Evolutionary conservation across 2,113 vertebrate genomes (phyloP), one percentile per base, ranked within the genome.

Genomic region (Probosciger aterrimus): DNA sequence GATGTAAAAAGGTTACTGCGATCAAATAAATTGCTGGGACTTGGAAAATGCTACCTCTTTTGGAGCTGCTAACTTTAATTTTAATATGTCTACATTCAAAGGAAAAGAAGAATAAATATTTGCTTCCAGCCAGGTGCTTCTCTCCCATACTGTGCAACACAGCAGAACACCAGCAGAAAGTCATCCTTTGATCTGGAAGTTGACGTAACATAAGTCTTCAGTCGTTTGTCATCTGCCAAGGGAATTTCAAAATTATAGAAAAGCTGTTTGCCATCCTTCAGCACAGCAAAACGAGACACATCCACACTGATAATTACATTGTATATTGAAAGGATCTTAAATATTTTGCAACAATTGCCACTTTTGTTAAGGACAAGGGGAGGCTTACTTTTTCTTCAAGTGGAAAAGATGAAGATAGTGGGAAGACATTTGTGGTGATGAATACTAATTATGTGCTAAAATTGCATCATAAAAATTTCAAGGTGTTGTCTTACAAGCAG

Each of bases 91-190:
- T 80, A 10, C 65, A 37, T 83, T 94, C 76, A 91, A 92, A 92
- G 64, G 46, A 88, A 84, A 93, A 93, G 25, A 81, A 78, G 80
- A 67, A 83, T 77, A 80, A 92, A 82, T 83, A 73, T 90, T 96
- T 88, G 31, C 59, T 70, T 90, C 49, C 49, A 86, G 18, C 30
- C 53, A 86, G 63, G 41, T 77, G 14, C 19, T 69, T 88, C 50
- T 17, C 39, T 88, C 41, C 59, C n/a, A 28, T 37, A 23, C n/a
- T 22, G 49, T 3, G 46, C 31, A 65, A 62, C 11, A 6, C 37
- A 67, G 49, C 49, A 70, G 10, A 80, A 63, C 19, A 24, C 2
- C 0, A 44, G 44, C 80, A 74, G 46, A 81, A 82, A 90, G 28
- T 43, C 55, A 88, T 67, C 28, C 68, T 95, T 95, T 94, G 76